Conservation (phyloP, 1,140 invertebrate species). For the Diabrotica undecimpunctata region DNA sequence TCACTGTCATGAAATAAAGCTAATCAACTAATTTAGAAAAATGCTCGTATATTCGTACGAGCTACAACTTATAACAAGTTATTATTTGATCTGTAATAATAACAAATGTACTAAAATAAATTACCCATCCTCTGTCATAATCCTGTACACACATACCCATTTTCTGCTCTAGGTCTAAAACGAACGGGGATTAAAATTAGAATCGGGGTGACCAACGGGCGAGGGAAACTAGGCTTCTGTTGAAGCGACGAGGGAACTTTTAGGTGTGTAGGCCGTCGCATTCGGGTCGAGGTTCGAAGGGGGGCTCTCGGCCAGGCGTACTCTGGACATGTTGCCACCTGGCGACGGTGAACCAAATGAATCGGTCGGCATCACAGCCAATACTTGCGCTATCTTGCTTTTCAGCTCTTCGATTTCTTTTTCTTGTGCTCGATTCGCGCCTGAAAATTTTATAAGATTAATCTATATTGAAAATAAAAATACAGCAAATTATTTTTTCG, state of each 20-base stretch:
- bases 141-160: background rate
- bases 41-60: background rate
- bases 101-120: background rate
- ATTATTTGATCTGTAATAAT: background rate
- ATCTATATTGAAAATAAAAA: too few species aligned
- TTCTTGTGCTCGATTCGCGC: conserved; percentile 73
- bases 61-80: background rate
- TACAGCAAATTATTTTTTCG: too few species aligned
- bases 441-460: conserved; percentile 50
- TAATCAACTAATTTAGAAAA: too few species aligned
- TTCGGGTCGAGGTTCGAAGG: conserved; percentile 82
- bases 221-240: conserved; percentile 51
- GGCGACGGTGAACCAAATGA: conserved; percentile 51
- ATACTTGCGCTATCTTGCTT: conserved; percentile 83
- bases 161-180: background rate
- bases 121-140: background rate
- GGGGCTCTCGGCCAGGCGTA: conserved; percentile 50
- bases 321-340: conserved; percentile 56
- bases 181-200: background rate
- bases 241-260: conserved; percentile 56
- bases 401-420: conserved; percentile 89
- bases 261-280: conserved; percentile 87
- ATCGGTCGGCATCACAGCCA: conserved; percentile 85
- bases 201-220: background rate
- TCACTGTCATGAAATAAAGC: too few species aligned